Conservation (phyloP, 2,888 invertebrate species). For the Lordiphosa andalusiaca region DNA sequence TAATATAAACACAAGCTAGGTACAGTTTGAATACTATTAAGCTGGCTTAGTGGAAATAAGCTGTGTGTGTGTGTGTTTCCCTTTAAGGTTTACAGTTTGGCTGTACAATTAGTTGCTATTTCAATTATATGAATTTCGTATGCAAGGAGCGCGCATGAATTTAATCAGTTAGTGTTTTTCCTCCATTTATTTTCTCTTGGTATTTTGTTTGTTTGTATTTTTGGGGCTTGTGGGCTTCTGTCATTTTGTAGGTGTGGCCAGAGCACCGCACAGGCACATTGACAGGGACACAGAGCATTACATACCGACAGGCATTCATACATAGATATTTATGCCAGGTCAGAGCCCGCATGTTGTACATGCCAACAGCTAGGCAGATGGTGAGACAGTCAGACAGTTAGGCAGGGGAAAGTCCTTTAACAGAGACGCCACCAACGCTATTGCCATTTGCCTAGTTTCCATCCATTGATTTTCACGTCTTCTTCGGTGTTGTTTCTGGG, state of each 20-base stretch:
- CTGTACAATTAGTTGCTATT: conserved; percentile 6
- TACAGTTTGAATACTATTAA: too few relatives aligned
- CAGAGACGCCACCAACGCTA: conserved; percentile 10
- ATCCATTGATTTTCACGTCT: conserved; percentile 50
- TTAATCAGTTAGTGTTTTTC: conserved; percentile 50
- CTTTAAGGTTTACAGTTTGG: conserved; percentile 16
- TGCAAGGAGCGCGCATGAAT: conserved; percentile 53
- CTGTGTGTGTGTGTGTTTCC: too few relatives aligned
- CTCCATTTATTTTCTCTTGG: background rate
- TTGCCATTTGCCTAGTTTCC: conserved; percentile 4
- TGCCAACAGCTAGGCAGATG: conserved; percentile 18
- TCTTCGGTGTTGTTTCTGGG: conserved; percentile 1
- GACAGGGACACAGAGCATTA: background rate
- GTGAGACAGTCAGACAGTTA: conserved; percentile 9
- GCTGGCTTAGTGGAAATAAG: too few relatives aligned
- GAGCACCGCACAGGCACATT: conserved; percentile 4
- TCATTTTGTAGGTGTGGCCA: conserved; percentile 32
- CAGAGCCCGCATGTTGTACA: conserved; percentile 25
- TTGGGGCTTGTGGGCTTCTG: conserved; percentile 19
- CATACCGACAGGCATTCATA: background rate
- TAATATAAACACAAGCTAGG: too few relatives aligned
- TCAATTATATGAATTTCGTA: conserved; percentile 36
- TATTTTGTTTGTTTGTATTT: conserved; percentile 1
- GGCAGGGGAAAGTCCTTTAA: conserved; percentile 3
- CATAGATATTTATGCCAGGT: conserved; percentile 38